Base-by-base conservation (phyloP, 2,797 vertebrate species). In the Atherinosoma microstoma region DNA sequence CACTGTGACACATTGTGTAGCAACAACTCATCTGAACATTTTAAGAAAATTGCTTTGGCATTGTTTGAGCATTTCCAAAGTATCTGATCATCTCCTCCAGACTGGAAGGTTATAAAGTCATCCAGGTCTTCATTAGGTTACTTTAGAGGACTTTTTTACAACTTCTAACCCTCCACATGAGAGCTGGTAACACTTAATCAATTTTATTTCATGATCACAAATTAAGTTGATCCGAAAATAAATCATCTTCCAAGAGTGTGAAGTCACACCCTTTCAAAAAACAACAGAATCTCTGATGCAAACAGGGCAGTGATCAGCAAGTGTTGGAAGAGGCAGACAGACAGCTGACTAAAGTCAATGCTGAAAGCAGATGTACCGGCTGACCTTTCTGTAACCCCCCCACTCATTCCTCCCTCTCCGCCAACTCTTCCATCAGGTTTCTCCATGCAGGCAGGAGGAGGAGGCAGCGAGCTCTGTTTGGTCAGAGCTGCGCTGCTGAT, bases 351-450 rank as follows among this genome's bases (percentile, higher is more conserved):
- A 74, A 78, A 82, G 59, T 70, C 71, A 64, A 45, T 24, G 83
- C 76, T 79, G 79, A 75, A 82, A 82, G 80, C 75, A 75, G 67
- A 83, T 69, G 70, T 30, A 57, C 58, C 56, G 24, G 57, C 32
- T 70, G 78, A 89, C 90, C 89, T 91, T 87, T 89, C 72, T 2
- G 15, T 80, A 73, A 90, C 87, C 89, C 67, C 35, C 30, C 54
- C 27, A 30, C 32, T 27, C 74, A 72, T 82, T 80, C 82, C 82
- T 70, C 67, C 54, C 54, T 82, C 73, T 84, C 68, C 42, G 53
- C 78, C 34, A 80, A 81, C 79, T 90, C 68, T 87, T 86, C 80
- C 79, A 47, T 85, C 82, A 78, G 74, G 75, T 80, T 72, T 24
- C 70, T 77, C 54, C 71, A 60, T 84, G 85, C 84, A 78, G 77